These are phyloP conservation scores for Calidris pugnax DNA, from an alignment of 2,113 vertebrate genomes.

Conservation along the genomic window DNA sequence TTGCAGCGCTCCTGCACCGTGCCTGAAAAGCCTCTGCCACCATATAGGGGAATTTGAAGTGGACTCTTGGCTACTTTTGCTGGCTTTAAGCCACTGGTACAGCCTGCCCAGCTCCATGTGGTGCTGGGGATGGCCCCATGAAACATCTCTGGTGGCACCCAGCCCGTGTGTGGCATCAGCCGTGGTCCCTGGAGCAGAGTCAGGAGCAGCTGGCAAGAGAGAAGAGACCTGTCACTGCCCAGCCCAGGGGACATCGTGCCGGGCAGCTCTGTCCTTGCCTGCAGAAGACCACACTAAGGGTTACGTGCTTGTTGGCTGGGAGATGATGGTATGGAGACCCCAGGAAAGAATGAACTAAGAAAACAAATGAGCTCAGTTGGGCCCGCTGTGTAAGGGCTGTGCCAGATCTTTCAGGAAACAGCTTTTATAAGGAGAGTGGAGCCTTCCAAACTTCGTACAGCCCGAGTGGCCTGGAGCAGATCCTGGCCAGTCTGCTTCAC, in stretches of 20 bases:
- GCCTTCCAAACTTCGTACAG: constrained; percentile 35
- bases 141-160: neutral
- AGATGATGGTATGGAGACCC: neutral
- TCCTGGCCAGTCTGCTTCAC: neutral
- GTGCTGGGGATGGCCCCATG: neutral
- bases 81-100: neutral
- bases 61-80: neutral
- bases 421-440: constrained; percentile 26
- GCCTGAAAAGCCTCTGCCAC: neutral
- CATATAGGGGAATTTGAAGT: neutral
- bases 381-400: neutral
- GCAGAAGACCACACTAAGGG: neutral
- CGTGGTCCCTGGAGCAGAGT: neutral
- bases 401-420: constrained; percentile 68
- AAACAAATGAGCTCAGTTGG: constrained; percentile 59
- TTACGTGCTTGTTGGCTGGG: neutral
- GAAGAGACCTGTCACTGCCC: neutral
- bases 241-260: rapidly evolving
- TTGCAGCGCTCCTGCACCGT: neutral
- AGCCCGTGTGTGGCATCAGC: neutral
- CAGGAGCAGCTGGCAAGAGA: neutral
- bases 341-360: constrained; percentile 30
- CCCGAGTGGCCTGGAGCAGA: constrained; percentile 45
- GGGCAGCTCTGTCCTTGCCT: neutral
- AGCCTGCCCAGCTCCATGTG: neutral